phyloP scores from a whole-genome alignment of 2,797 vertebrate species.

The Diplodus puntazzo region DNA sequence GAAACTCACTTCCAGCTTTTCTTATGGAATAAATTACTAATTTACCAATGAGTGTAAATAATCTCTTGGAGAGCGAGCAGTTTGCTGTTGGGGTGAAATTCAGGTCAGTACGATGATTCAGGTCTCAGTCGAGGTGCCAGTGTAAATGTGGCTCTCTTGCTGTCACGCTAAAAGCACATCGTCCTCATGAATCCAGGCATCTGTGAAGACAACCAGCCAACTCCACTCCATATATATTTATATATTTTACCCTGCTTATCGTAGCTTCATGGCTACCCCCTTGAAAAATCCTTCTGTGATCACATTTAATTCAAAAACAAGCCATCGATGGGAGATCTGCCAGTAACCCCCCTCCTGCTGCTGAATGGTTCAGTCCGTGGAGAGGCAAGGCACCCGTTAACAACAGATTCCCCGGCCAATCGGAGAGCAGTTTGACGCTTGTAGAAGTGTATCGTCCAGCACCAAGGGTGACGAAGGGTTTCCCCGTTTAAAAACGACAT shows the following conservation, averaged over 20 bases:
- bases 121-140: conserved; percentile 49
- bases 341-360: conserved; percentile 62
- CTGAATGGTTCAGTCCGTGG: conserved; percentile 65
- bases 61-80: neutral
- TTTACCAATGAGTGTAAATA: neutral
- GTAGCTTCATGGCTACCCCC: conserved; percentile 29
- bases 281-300: conserved; percentile 20
- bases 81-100: neutral
- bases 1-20: neutral
- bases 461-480: conserved; percentile 66
- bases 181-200: conserved; percentile 40
- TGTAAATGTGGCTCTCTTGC: conserved; percentile 52
- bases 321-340: conserved; percentile 45
- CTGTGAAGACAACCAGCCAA: conserved; percentile 44
- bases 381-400: conserved; percentile 73
- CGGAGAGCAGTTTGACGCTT: conserved; percentile 48
- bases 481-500: conserved; percentile 35
- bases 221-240: neutral
- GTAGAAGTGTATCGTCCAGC: conserved; percentile 73
- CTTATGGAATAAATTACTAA: neutral
- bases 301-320: conserved; percentile 48
- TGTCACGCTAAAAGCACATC: conserved; percentile 11
- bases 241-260: conserved; percentile 49
- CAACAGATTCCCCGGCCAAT: conserved; percentile 55
- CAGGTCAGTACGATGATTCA: too few species aligned